A percentile compares a stretch with the other conserved stretches of the same genome.
These are phyloP conservation scores for Alosa alosa DNA, from an alignment of 2,113 vertebrate genomes.

Conservation along the genomic window DNA sequence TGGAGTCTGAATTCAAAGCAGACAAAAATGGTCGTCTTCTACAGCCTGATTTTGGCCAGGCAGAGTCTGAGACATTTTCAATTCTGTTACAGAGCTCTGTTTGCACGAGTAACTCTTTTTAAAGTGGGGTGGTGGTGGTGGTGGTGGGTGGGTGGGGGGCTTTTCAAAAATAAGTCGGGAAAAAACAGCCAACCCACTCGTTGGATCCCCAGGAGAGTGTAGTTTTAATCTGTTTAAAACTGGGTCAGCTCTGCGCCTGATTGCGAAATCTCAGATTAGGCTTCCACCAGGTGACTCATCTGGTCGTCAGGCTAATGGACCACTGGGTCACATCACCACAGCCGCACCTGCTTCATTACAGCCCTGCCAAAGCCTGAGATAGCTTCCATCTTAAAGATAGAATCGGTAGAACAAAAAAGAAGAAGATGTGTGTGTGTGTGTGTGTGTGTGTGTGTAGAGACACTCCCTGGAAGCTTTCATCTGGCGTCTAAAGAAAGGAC, in stretches of 20 bases:
- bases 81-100: neutral
- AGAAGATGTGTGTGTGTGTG: neutral
- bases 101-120: neutral
- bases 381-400: neutral
- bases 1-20: neutral
- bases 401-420: neutral
- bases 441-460: neutral
- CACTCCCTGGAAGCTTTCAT: neutral
- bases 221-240: neutral
- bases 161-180: neutral
- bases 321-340: neutral
- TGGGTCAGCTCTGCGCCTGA: neutral
- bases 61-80: neutral
- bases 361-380: neutral
- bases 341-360: neutral
- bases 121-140: neutral
- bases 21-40: neutral
- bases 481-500: neutral
- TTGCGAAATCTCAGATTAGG: neutral
- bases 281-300: neutral
- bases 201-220: neutral
- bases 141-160: too few relatives aligned
- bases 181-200: neutral
- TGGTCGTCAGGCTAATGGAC: neutral
- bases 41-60: neutral